Percentiles rank a stretch among this genome's conserved stretches.
These are phyloP conservation scores for Ceratina australensis DNA, from an alignment of 1,140 invertebrate species.

Conservation along the genomic window DNA sequence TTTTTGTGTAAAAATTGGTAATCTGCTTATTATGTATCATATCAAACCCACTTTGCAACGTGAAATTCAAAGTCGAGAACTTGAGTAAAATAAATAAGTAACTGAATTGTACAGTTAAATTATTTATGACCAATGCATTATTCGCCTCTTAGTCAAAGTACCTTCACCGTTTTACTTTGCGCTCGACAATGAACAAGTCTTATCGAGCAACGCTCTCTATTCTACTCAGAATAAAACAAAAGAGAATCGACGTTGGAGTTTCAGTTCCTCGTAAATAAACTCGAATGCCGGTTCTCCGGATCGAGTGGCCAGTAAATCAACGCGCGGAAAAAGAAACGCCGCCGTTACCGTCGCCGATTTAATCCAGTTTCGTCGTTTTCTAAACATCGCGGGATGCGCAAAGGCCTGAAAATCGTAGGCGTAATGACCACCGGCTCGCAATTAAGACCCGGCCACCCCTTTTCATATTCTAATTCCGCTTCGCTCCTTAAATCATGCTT, in stretches of 20 bases:
- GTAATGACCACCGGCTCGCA: neutral
- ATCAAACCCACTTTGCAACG: too few species aligned
- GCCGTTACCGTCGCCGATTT: conserved; percentile 19
- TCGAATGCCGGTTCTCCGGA: conserved; percentile 30
- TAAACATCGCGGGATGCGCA: conserved; percentile 16
- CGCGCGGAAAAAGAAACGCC: conserved; percentile 4
- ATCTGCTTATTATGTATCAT: too few species aligned
- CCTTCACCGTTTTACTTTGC: neutral
- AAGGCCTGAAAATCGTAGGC: conserved; percentile 26
- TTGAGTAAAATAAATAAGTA: too few species aligned
- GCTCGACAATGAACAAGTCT: neutral
- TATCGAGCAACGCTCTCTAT: neutral
- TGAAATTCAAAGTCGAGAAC: too few species aligned
- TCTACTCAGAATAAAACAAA: neutral
- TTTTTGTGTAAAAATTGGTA: too few species aligned
- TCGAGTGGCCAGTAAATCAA: conserved; percentile 20
- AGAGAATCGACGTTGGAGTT: neutral
- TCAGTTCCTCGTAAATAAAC: conserved; percentile 17
- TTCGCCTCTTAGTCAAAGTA: too few species aligned
- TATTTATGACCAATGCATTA: too few species aligned
- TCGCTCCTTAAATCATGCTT: neutral
- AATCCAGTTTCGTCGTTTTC: conserved; percentile 41
- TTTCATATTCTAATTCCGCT: conserved; percentile 45
- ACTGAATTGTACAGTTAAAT: too few species aligned
- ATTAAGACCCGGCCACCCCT: conserved; percentile 39